Base-by-base conservation (phyloP, 2,113 vertebrate genomes). In the Petrocephalus zakoni region DNA sequence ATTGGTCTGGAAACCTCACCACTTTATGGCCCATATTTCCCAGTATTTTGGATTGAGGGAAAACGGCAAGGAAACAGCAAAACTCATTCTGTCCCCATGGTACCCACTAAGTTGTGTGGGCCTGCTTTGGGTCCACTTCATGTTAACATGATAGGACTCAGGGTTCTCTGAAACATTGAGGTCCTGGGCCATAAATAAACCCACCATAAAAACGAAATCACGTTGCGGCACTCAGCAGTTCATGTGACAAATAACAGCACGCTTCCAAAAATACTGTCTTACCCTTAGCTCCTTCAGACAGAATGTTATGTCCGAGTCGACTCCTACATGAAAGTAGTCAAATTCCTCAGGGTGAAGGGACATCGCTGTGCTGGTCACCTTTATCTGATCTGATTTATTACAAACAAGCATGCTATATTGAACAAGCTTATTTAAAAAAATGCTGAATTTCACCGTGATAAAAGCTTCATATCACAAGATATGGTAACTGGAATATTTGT, bases 211-310 rank as follows among this genome's bases (percentile, higher is more conserved):
- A 91, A 85, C 90, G 29, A 1, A 92, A 92, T 87, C 42, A 87
- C 29, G 34, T 21, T 64, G 55, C 37, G 51, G 49, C 46, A 49
- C 51, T 87, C 88, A 34, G 75, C 78, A 15, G 22, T 81, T 92
- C 91, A 93, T 90, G 89, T 91, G 91, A 89, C 90, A 58, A 46
- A 89, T 88, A 89, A 92, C 81, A 19, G 49, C 11, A 75, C 13
- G 56, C 51, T 21, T 89, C 91, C 88, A 87, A 88, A 93, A 88
- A 91, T 92, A 92, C 90, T 61, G 64, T 0, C 91, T 96, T 96
- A 99, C 98, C 97, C 97, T 97, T 87, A 99, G 0, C 94, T 99
- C 98, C 93, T 98, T 99, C 88, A 98, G 95, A 93, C 97, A 99
- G 95, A 99, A 98, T 0, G 97, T 99, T 94, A 99, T 94, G 92